Conservation (phyloP, 2,888 invertebrate genomes). For the Dynastes tityus region DNA sequence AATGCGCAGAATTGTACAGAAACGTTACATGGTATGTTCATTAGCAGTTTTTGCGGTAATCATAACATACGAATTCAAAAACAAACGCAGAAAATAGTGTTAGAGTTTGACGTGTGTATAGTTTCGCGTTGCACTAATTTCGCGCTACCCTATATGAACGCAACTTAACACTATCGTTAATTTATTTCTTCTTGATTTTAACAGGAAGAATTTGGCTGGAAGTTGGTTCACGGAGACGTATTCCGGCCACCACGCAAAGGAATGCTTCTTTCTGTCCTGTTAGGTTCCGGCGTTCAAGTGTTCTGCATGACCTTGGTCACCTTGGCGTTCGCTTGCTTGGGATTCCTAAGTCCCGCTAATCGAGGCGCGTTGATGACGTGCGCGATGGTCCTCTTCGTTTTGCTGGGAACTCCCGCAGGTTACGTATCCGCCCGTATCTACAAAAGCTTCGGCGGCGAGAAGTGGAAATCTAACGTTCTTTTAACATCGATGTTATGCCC, state of each 20-base stretch:
- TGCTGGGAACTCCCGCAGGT: conserved; percentile 96
- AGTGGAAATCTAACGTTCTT: conserved; percentile 98
- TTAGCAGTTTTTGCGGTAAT: too few species aligned
- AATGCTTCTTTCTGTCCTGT: conserved; percentile 94
- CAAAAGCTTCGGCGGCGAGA: conserved; percentile 98
- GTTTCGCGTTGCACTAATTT: too few species aligned
- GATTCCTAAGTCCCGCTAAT: conserved; percentile 98
- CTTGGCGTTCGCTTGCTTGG: conserved; percentile 97
- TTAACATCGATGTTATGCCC: conserved; percentile 97
- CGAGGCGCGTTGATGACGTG: conserved; percentile 99
- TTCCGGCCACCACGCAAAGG: conserved; percentile 97
- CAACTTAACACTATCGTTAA: too few species aligned
- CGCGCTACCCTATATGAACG: too few species aligned
- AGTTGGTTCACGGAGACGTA: conserved; percentile 97
- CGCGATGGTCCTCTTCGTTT: conserved; percentile 96
- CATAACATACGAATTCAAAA: too few species aligned
- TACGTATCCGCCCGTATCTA: conserved; percentile 97
- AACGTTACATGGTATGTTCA: too few species aligned
- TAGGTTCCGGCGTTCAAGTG: conserved; percentile 98
- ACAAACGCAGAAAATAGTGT: too few species aligned
- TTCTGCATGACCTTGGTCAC: conserved; percentile 97
- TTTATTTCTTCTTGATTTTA: background rate
- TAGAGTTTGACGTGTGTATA: too few species aligned
- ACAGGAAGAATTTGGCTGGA: conserved; percentile 97
- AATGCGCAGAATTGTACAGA: too few species aligned